Evolutionary conservation across 2,797 vertebrate genomes (phyloP).

Genomic region (Enteromius argenteus): DNA sequence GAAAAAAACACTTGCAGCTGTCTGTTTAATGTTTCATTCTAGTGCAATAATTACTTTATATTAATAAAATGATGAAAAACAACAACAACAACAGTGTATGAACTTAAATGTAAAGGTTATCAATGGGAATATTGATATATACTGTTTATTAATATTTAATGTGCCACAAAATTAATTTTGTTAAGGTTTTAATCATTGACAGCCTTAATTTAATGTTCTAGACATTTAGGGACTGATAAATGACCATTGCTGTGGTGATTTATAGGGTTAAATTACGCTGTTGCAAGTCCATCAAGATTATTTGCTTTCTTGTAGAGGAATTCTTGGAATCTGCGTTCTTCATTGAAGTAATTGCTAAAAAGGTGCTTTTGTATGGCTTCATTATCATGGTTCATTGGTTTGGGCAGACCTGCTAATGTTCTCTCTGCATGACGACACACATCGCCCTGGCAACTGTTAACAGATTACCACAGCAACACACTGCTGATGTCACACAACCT

Average conservation of each 20-base stretch:
- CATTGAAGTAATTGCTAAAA: conserved; percentile 25
- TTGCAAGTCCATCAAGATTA: conserved; percentile 12
- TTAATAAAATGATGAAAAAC: neutral
- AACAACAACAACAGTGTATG: neutral
- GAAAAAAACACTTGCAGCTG: no score
- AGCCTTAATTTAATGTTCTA: neutral
- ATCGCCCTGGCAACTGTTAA: conserved; percentile 50
- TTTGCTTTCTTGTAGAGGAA: conserved; percentile 25
- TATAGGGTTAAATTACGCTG: neutral
- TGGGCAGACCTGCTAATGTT: conserved; percentile 26
- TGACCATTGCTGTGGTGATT: neutral
- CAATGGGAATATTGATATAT: neutral
- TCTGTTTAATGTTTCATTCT: neutral
- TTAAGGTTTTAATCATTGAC: neutral
- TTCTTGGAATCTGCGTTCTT: conserved; percentile 37
- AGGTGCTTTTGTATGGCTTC: conserved; percentile 25
- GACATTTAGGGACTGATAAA: neutral
- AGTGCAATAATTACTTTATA: neutral
- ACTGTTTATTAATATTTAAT: neutral
- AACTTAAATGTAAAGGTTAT: neutral
- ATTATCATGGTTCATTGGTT: conserved; percentile 41
- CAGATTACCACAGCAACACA: conserved; percentile 17
- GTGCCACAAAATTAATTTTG: neutral
- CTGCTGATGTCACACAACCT: conserved; percentile 23
- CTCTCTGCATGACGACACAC: conserved; percentile 21